Base-by-base conservation (phyloP, 2,888 invertebrate genomes). In the Drosophila paramelanica region DNA sequence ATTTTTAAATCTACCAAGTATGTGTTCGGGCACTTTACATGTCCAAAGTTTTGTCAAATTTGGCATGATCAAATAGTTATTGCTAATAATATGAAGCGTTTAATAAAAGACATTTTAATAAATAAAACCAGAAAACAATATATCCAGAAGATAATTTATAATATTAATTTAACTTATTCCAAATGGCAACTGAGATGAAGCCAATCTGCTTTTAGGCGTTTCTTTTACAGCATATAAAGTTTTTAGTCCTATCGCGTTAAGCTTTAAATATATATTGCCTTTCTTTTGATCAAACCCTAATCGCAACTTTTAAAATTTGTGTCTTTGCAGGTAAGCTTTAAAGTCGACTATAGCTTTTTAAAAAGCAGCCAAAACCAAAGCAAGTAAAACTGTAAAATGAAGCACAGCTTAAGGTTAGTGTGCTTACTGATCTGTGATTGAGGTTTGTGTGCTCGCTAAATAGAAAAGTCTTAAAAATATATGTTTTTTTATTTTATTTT, bases 251-350 rank as follows among this genome's bases (percentile, higher is more conserved):
- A 31, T 31, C 31, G 10, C 2, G 10, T 31, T 31, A 3, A 10
- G 31, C 31, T 31, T 31, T 10, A 31, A 31, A 10, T 31, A 31
- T 31, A 31, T 10, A 10, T 36, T 13, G 13, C 36, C 36, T 5
- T 3, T 13, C 5, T 36, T 31, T 31, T 43, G 7, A 11, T n/a
- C 7, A 52, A 62, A 62, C 60, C 49, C 23, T 55, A 38, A 50
- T 39, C 42, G 11, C 23, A 41, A 50, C 20, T 58, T 39, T 59
- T 25, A 0, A 1, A 1, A 17, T n/a, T 10, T 50, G 51, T 25
- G 51, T 70, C 13, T 38, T 80, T 85, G 3, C 85, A 80, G 80
- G 80, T 80, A 81, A 80, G 85, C 82, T 72, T 79, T n/a, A 4
- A 41, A 49, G n/a, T 8, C 11, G 7, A 43, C 25, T 25, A 17